Evolutionary conservation across 2,797 vertebrate species (phyloP).

Genomic region (Sarcoramphus papa): DNA sequence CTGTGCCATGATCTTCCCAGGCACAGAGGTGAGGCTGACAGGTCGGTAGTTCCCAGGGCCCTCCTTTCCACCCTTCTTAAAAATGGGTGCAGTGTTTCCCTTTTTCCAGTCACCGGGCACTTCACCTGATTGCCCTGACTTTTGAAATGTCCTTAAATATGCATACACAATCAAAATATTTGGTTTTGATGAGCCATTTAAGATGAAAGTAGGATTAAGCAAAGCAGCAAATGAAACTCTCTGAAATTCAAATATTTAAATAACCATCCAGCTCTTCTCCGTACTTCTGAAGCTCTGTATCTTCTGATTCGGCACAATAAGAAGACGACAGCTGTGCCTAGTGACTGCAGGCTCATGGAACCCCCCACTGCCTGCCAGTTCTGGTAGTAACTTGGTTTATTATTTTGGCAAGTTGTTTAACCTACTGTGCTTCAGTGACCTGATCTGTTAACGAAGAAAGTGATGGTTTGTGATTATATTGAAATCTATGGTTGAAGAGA

Average conservation of each 20-base stretch:
- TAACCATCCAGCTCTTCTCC: neutral
- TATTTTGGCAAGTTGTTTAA: neutral
- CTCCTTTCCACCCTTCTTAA: neutral
- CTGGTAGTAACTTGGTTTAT: neutral
- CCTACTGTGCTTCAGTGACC: neutral
- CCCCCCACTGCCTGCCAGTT: neutral
- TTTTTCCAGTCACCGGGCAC: neutral
- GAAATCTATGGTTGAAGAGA: neutral
- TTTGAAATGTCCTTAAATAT: neutral
- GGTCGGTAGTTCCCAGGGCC: neutral
- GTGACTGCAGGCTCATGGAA: neutral
- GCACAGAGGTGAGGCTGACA: neutral
- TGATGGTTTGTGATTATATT: neutral
- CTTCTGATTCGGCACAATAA: neutral
- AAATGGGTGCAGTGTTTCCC: neutral
- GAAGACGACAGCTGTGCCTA: neutral
- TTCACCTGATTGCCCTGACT: neutral
- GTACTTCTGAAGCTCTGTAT: neutral
- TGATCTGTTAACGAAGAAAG: neutral
- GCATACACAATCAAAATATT: neutral
- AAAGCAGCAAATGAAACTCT: neutral
- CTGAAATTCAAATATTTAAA: neutral
- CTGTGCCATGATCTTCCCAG: neutral
- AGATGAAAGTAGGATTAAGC: neutral
- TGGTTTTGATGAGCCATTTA: neutral